Evolutionary conservation across 2,797 vertebrate genomes (phyloP).

Genomic region (Hapalemur alaotrensis): DNA sequence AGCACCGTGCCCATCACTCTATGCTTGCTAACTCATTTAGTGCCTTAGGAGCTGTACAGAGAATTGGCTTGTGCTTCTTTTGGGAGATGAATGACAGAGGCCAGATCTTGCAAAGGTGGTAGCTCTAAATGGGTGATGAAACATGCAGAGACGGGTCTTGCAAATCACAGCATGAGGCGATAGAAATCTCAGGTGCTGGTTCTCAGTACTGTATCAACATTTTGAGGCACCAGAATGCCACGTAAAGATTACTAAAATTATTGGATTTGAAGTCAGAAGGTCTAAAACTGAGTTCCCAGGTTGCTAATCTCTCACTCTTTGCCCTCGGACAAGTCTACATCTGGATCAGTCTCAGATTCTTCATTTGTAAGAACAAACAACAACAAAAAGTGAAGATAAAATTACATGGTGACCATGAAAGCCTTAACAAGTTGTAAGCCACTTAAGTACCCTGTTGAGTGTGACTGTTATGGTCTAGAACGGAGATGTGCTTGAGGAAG

Average conservation of each 20-base stretch:
- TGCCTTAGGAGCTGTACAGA: neutral
- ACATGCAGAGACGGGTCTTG: neutral
- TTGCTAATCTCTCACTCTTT: neutral
- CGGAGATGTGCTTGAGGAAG: neutral
- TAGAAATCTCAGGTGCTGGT: neutral
- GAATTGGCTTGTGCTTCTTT: neutral
- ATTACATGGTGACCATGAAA: neutral
- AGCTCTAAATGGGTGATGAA: neutral
- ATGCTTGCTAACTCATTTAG: neutral
- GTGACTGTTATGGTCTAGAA: neutral
- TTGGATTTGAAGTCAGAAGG: neutral
- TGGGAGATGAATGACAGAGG: neutral
- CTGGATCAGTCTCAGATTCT: neutral
- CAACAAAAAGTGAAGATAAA: neutral
- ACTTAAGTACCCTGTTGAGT: neutral
- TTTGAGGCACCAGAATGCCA: neutral
- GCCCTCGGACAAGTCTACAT: neutral
- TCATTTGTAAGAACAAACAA: neutral
- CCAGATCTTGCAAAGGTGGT: neutral
- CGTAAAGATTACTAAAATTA: neutral
- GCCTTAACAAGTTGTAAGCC: neutral
- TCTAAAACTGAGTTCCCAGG: neutral
- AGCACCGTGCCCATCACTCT: neutral
- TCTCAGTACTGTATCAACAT: neutral
- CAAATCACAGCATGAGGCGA: neutral